phyloP scores from a whole-genome alignment of 2,113 vertebrate species.

The Gymnobelideus leadbeateri region DNA sequence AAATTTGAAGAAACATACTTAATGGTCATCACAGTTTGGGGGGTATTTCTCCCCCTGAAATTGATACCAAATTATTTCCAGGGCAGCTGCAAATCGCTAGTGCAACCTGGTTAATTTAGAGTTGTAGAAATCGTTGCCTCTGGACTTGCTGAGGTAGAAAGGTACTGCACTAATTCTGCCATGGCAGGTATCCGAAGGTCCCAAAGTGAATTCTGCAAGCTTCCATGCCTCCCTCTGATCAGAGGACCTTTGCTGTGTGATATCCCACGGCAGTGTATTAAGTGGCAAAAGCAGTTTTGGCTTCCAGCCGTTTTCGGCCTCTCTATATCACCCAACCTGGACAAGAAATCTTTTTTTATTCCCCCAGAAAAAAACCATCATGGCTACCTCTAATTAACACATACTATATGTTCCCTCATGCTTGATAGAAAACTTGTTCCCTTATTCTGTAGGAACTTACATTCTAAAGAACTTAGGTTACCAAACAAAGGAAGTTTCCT shows the following conservation, averaged over 20 bases:
- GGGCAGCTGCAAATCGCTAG: slow-evolving; percentile 57
- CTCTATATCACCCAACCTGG: neutral
- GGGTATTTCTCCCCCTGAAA: neutral
- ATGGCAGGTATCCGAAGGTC: neutral
- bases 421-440: neutral
- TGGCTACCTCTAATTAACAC: neutral
- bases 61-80: slow-evolving; percentile 42
- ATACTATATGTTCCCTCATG: neutral
- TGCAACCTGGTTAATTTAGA: slow-evolving; percentile 58
- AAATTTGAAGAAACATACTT: neutral
- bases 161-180: neutral
- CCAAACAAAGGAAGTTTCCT: slow-evolving; percentile 20
- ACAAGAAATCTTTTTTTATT: neutral
- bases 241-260: neutral
- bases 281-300: neutral
- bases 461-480: slow-evolving; percentile 22
- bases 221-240: neutral
- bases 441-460: neutral
- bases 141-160: slow-evolving; percentile 50
- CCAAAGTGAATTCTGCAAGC: slow-evolving; percentile 1
- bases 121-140: slow-evolving; percentile 45
- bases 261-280: neutral
- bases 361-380: slow-evolving; percentile 8
- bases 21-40: neutral
- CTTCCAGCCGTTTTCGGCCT: neutral